Conservation (phyloP, 2,888 invertebrate genomes). For the Proisotoma minuta region DNA sequence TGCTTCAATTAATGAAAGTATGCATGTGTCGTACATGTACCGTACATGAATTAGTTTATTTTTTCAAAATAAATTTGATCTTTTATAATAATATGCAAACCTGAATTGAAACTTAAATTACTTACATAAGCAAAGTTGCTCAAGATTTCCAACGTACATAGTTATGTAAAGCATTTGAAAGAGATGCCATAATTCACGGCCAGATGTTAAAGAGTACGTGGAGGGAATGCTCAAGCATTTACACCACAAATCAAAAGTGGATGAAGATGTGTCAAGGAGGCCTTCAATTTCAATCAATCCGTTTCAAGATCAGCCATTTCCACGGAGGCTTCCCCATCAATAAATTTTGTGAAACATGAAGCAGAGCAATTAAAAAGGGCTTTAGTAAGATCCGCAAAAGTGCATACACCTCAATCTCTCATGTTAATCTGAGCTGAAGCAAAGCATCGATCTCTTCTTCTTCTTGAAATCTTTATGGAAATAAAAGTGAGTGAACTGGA, state of each 20-base stretch:
- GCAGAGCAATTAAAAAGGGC: not conserved
- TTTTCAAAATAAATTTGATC: no score
- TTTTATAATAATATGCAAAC: no score
- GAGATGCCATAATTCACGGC: constrained; percentile 14
- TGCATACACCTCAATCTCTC: constrained; percentile 32
- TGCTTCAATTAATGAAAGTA: no score
- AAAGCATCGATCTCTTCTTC: no score
- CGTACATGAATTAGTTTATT: no score
- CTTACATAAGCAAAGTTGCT: no score
- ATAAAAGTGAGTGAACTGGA: constrained; percentile 17
- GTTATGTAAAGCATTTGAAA: constrained; percentile 7
- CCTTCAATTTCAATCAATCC: constrained; percentile 7
- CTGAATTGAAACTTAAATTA: no score
- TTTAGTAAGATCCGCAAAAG: constrained; percentile 33
- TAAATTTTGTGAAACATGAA: not conserved
- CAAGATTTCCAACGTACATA: no score
- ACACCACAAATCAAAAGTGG: constrained; percentile 17
- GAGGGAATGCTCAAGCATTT: constrained; percentile 6
- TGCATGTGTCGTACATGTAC: no score
- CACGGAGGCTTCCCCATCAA: not conserved
- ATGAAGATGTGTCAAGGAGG: constrained; percentile 33
- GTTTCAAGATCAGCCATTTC: not conserved
- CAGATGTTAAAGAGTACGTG: constrained; percentile 6
- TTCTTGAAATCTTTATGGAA: not conserved
- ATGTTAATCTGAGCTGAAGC: no score